Conservation (phyloP, 2,113 vertebrate species). For the Poeciliopsis retropinna region DNA sequence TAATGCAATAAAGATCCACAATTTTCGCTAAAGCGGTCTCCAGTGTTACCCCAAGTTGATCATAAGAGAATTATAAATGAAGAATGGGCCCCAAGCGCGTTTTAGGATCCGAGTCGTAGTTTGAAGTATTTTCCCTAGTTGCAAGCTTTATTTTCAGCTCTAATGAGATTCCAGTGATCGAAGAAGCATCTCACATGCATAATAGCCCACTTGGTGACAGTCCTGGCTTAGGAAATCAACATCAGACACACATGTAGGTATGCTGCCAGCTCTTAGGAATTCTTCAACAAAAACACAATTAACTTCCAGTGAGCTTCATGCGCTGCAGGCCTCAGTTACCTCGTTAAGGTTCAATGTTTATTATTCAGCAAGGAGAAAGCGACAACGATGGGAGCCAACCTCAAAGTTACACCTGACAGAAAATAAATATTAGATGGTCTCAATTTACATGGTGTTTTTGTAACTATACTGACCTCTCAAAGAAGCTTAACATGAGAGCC, state of each 20-base stretch:
- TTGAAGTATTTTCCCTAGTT: neutral
- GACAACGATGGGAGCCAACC: too few relatives aligned
- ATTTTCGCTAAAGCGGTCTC: neutral
- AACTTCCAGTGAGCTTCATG: too few relatives aligned
- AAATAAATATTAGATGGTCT: too few relatives aligned
- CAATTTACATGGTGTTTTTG: too few relatives aligned
- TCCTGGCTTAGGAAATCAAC: neutral
- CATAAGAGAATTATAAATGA: slow-evolving; percentile 10
- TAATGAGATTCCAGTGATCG: neutral
- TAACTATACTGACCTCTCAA: too few relatives aligned
- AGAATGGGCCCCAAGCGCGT: neutral
- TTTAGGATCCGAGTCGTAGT: slow-evolving; percentile 2
- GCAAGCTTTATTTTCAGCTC: neutral
- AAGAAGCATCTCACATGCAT: neutral
- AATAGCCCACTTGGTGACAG: neutral
- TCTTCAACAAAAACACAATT: too few relatives aligned
- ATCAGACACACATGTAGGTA: neutral
- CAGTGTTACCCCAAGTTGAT: neutral
- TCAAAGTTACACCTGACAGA: too few relatives aligned
- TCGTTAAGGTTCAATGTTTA: too few relatives aligned
- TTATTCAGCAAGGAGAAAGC: too few relatives aligned
- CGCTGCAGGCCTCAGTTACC: too few relatives aligned
- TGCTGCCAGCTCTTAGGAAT: neutral
- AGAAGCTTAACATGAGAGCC: too few relatives aligned
- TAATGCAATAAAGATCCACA: too few relatives aligned